These are phyloP conservation scores for Tolypeutes matacus DNA, from an alignment of 2,797 vertebrate genomes.

Conservation along the genomic window DNA sequence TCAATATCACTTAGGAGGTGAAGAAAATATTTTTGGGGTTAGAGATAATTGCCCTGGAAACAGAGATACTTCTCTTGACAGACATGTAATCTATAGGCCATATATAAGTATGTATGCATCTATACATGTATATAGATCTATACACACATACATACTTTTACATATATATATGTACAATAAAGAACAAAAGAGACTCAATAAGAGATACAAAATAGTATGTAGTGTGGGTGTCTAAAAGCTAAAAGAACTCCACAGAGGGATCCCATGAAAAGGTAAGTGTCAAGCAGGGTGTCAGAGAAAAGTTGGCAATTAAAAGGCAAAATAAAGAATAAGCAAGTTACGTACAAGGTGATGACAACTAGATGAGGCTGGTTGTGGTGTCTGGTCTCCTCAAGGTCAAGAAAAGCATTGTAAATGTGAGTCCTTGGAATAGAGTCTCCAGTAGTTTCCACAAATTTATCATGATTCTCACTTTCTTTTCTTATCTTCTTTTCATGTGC, in stretches of 20 bases:
- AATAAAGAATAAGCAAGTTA: slow-evolving; percentile 41
- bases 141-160: no score
- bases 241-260: background rate
- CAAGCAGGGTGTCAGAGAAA: background rate
- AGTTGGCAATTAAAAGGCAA: slow-evolving; percentile 51
- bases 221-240: background rate
- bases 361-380: slow-evolving; percentile 26
- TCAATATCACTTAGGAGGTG: background rate
- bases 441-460: background rate
- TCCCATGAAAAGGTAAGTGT: background rate
- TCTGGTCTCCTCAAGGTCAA: slow-evolving; percentile 66
- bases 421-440: background rate
- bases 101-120: background rate
- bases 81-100: background rate
- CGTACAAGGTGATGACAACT: slow-evolving; percentile 16
- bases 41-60: background rate
- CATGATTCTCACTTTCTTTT: background rate
- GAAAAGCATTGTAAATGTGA: slow-evolving; percentile 48
- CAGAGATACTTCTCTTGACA: background rate
- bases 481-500: background rate
- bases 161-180: background rate
- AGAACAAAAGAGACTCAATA: slow-evolving; percentile 6
- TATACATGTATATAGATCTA: no score
- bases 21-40: background rate
- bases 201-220: background rate